These are phyloP conservation scores for Micrasema minimum DNA, from an alignment of 1,140 invertebrate genomes.

Conservation along the genomic window DNA sequence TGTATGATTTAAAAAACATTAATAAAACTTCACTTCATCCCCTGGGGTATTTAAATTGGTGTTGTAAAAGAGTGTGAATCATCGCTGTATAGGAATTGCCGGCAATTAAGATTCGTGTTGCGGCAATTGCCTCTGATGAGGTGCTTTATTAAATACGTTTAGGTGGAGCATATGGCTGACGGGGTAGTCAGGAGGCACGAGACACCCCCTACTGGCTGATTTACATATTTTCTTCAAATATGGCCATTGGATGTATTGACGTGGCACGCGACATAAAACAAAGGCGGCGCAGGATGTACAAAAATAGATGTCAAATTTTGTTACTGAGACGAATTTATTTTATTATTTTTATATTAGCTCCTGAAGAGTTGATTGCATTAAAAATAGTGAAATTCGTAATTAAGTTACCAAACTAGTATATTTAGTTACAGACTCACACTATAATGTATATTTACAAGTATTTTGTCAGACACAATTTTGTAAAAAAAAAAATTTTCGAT, in stretches of 20 bases:
- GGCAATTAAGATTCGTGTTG: slow-evolving; percentile 50
- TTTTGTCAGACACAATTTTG: no score
- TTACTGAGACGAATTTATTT: no score
- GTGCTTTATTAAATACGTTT: slow-evolving; percentile 11
- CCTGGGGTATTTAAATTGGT: slow-evolving; percentile 4
- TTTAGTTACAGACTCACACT: no score
- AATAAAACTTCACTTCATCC: slow-evolving; percentile 39
- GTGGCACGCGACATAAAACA: slow-evolving; percentile 43
- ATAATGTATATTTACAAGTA: no score
- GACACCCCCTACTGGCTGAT: slow-evolving; percentile 42
- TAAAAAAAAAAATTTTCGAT: no score
- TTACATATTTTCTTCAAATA: slow-evolving; percentile 53
- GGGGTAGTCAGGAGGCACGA: neutral
- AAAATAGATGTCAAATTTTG: no score
- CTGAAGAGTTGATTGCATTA: no score
- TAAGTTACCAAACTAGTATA: no score
- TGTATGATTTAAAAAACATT: slow-evolving; percentile 34
- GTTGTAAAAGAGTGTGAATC: slow-evolving; percentile 49
- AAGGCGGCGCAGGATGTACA: slow-evolving; percentile 1
- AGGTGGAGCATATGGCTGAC: slow-evolving; percentile 30
- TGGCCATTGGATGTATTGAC: slow-evolving; percentile 46
- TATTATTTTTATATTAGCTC: no score
- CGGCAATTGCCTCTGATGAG: slow-evolving; percentile 44
- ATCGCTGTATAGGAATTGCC: slow-evolving; percentile 46
- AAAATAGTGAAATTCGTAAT: no score